Conservation (phyloP, 37 sponge, comb jelly and placozoan species). For the Cladorhizidae sp. region DNA sequence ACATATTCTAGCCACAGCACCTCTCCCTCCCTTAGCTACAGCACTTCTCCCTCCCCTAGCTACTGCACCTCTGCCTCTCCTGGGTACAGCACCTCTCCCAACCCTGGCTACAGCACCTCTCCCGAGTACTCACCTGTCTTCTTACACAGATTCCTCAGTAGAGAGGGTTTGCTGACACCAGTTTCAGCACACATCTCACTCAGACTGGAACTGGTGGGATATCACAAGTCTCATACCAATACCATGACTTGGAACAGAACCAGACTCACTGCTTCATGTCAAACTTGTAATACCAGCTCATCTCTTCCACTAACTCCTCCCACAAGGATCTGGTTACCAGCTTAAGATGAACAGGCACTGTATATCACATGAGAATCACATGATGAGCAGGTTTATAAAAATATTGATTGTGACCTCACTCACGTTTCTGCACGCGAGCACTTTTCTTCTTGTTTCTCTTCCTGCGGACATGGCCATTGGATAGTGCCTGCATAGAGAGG, state of each 20-base stretch:
- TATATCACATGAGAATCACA: slow-evolving; percentile 9
- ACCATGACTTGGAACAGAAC: not conserved
- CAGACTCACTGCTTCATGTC: slow-evolving; percentile 52
- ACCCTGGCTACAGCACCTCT: too few species aligned
- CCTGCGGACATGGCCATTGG: slow-evolving; percentile 13
- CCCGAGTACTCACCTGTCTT: slow-evolving; percentile 64
- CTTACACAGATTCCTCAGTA: slow-evolving; percentile 60
- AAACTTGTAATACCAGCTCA: slow-evolving; percentile 65
- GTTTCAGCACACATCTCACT: slow-evolving; percentile 17
- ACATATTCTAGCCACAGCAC: too few species aligned
- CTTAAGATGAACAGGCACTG: slow-evolving; percentile 31
- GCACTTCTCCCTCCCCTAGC: too few species aligned
- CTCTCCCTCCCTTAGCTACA: too few species aligned
- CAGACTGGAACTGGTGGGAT: slow-evolving; percentile 27
- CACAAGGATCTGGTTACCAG: slow-evolving; percentile 51
- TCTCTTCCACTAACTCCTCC: slow-evolving; percentile 49
- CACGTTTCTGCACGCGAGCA: not conserved
- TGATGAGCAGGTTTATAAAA: too few species aligned
- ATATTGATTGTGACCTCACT: not conserved
- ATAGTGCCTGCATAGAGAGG: not conserved
- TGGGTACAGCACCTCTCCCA: too few species aligned
- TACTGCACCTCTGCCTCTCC: too few species aligned
- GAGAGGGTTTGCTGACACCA: slow-evolving; percentile 21
- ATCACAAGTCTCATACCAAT: not conserved
- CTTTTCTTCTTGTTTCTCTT: slow-evolving; percentile 49